A percentile compares a stretch with the other conserved stretches of the same genome.
Conservation (phyloP, 2,888 invertebrate species). For the Homarus gammarus region DNA sequence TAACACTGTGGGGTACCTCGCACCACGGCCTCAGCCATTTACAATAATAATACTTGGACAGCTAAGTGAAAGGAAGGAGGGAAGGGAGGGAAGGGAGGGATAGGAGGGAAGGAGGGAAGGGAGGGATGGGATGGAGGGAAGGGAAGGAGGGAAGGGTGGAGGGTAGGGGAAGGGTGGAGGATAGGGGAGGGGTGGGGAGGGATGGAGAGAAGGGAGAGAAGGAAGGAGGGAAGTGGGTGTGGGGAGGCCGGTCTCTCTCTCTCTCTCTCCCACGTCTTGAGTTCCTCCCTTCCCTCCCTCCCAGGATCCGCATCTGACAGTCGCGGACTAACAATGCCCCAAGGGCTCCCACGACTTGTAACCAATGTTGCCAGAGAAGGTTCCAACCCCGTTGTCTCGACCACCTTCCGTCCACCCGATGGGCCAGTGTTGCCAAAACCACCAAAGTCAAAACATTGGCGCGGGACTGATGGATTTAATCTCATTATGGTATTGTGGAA, state of each 20-base stretch:
- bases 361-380: conserved; percentile 66
- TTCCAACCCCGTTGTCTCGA: conserved; percentile 8
- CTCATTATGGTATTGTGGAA: too few species aligned
- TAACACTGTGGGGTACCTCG: conserved; percentile 32
- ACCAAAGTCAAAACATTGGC: too few species aligned
- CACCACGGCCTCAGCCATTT: conserved; percentile 36
- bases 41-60: conserved; percentile 53
- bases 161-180: not conserved
- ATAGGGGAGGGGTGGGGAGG: too few species aligned
- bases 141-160: not conserved
- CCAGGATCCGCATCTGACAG: conserved; percentile 70
- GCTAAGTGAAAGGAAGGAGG: conserved; percentile 52
- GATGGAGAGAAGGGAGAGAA: not conserved
- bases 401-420: not conserved
- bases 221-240: not conserved
- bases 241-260: not conserved
- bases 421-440: too few species aligned
- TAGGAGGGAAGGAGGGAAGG: not conserved
- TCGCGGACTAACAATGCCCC: conserved; percentile 70
- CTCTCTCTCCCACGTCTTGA: conserved; percentile 23
- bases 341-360: conserved; percentile 69
- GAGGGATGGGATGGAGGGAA: not conserved
- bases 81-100: not conserved
- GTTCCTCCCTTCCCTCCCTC: conserved; percentile 22
- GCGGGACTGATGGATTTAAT: too few species aligned